These are phyloP conservation scores for Amphiprion ocellaris DNA, from an alignment of 2,113 vertebrate genomes.

Conservation along the genomic window DNA sequence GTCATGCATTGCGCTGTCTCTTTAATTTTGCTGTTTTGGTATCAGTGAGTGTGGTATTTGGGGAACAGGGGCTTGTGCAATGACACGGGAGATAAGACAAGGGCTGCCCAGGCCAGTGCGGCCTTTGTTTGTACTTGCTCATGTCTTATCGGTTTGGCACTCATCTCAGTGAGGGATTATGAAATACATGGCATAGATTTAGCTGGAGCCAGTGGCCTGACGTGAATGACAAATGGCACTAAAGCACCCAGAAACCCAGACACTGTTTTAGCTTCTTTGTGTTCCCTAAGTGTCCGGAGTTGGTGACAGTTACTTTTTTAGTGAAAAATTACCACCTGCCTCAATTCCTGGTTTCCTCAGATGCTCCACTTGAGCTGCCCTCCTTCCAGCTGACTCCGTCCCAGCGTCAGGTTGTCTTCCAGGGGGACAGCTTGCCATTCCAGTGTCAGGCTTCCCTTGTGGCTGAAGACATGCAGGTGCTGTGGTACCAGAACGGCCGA, in stretches of 20 bases:
- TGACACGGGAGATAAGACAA: constrained; percentile 68
- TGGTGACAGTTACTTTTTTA: neutral
- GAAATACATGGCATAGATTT: constrained; percentile 54
- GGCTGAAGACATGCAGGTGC: constrained; percentile 96
- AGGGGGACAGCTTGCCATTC: constrained; percentile 97
- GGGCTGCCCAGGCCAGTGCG: constrained; percentile 54
- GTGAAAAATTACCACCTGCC: neutral
- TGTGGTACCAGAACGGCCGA: constrained; percentile 97
- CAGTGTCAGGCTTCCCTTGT: constrained; percentile 97
- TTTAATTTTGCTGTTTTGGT: constrained; percentile 58
- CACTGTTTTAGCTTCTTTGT: neutral
- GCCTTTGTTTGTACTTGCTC: constrained; percentile 77
- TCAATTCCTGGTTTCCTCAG: constrained; percentile 75
- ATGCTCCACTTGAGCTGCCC: constrained; percentile 93
- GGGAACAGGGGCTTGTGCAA: constrained; percentile 65
- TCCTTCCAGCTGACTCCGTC: constrained; percentile 97
- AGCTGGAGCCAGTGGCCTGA: constrained; percentile 37
- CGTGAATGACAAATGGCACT: constrained; percentile 43
- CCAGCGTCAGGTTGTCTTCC: constrained; percentile 96
- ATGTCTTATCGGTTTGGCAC: constrained; percentile 75
- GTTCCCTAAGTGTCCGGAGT: neutral
- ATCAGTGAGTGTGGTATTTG: constrained; percentile 56
- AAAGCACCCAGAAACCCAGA: constrained; percentile 25
- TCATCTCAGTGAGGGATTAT: constrained; percentile 65
- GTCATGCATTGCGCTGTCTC: constrained; percentile 31